phyloP scores from a whole-genome alignment of 2,888 invertebrate genomes.

The Orgyia antiqua region DNA sequence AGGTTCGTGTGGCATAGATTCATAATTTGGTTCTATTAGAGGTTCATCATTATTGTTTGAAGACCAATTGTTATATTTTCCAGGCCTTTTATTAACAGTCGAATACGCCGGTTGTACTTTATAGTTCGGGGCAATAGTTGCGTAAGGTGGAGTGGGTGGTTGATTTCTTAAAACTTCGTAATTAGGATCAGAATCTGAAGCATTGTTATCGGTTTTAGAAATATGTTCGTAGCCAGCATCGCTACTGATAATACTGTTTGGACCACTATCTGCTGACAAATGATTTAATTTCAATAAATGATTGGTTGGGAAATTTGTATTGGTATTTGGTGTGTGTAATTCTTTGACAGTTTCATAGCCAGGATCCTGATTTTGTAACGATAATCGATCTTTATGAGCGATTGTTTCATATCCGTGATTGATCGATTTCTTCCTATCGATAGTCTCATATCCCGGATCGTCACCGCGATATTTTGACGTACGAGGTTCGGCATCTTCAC shows the following conservation, averaged over 20 bases:
- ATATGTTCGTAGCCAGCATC: slow-evolving; percentile 88
- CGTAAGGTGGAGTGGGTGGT: slow-evolving; percentile 68
- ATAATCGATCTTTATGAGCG: slow-evolving; percentile 54
- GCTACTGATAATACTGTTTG: slow-evolving; percentile 78
- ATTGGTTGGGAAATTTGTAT: slow-evolving; percentile 46
- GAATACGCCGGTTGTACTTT: slow-evolving; percentile 74
- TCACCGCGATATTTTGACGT: slow-evolving; percentile 55
- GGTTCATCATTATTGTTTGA: slow-evolving; percentile 71
- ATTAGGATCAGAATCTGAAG: slow-evolving; percentile 85
- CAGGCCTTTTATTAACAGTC: slow-evolving; percentile 75
- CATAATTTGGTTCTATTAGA: slow-evolving; percentile 85
- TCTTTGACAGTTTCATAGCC: slow-evolving; percentile 81
- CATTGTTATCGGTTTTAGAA: slow-evolving; percentile 61
- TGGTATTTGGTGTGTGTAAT: slow-evolving; percentile 40
- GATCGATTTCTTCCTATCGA: slow-evolving; percentile 59
- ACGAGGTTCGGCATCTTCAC: slow-evolving; percentile 31
- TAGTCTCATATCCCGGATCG: slow-evolving; percentile 73
- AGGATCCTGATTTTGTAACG: slow-evolving; percentile 75
- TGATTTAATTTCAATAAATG: slow-evolving; percentile 54
- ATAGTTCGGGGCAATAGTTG: slow-evolving; percentile 64
- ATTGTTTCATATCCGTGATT: slow-evolving; percentile 82
- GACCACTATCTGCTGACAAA: slow-evolving; percentile 69
- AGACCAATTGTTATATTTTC: slow-evolving; percentile 73
- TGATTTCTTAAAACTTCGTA: slow-evolving; percentile 86
- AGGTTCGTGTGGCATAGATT: slow-evolving; percentile 82